Base-by-base conservation (phyloP, 2,888 invertebrate genomes). In the Linyphia triangularis region DNA sequence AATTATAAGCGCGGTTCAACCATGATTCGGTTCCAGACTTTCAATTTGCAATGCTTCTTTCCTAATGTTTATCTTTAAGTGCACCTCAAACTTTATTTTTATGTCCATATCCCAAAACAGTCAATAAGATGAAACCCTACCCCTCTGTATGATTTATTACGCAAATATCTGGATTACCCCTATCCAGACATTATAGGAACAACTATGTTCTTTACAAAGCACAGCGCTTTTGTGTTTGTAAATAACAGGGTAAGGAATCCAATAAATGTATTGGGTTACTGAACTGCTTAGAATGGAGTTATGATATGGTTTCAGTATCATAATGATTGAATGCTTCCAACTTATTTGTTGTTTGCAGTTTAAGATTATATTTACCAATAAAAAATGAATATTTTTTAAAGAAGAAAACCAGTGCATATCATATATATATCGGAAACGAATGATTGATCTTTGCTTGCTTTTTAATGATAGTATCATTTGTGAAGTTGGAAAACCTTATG, bases 101-200 rank as follows among this genome's bases (percentile, higher is more conserved):
- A 26, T 65, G 19, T 65, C 40, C 24, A 77, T 57, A 61, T 61
- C 22, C 37, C 33, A 33, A 16, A 61, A 61, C 30, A 61, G 75
- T 37, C 75, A 77, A 77, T 77, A 77, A 28, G 10, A 26, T 57
- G 22, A 57, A 16, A 57, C 16, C 9, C 33, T 30, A 61, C 19
- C 16, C 61, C 28, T 24, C 30, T n/a, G 28, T 30, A 61, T 77
- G 75, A 77, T 77, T 77, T 77, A 77, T 77, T 61, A 77, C 61
- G 61, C 75, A 77, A 61, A 77, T 77, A 77, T 30, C 61, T 33
- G 61, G 30, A 77, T 77, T 19, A 19, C 57, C 30, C 33, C 33
- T 30, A 33, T 33, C n/a, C 24, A 16, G n/a, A 16, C 43, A 43
- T 37, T 40, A 43, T 24, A 72, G 22, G 43, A 24, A 40, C 43